Evolutionary conservation across 2,113 vertebrate genomes (phyloP), one percentile per base, ranked within the genome.

Genomic region (Lepisosteus osseus): DNA sequence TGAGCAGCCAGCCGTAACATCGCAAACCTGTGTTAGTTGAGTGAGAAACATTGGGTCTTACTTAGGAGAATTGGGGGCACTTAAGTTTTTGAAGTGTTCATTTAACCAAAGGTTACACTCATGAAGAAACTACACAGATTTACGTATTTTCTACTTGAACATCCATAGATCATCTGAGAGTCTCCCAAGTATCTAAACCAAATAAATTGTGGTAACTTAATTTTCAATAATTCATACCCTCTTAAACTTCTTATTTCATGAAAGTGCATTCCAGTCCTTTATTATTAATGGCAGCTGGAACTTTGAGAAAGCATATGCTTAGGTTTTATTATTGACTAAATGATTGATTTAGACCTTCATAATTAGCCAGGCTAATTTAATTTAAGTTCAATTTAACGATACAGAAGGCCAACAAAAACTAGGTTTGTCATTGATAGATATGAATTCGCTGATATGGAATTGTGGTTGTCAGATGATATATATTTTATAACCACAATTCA

Each of bases 271-370:
- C 65, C 73, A 79, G 86, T 86, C 84, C 66, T 76, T 75, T 76
- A 72, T 90, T 90, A 92, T 90, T 90, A 88, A 91, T 88, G 86
- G 86, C 80, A 80, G 83, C 79, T 81, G 72, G 80, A 72, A 86
- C 80, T 87, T 87, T 81, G 43, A 73, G 80, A 75, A 77, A 77
- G 78, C 75, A 82, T 29, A 74, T 80, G 79, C 87, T 88, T 86
- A 80, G 82, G 81, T 84, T 85, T 84, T 78, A 82, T 86, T 90
- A 91, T 91, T 89, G 89, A 91, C 86, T 86, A 70, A 79, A 82
- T 92, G 89, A 93, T 92, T 90, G 90, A 93, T 93, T 92, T 90
- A 91, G 87, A 83, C 78, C 81, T 80, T 93, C 89, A 90, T 91
- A 92, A 93, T 93, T 92, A 91, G 88, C 86, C 70, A 75, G 76